A percentile compares a stretch with the other conserved stretches of the same genome.
These are phyloP conservation scores for Cataglyphis albicans DNA, from an alignment of 2,888 invertebrate genomes.

Conservation along the genomic window DNA sequence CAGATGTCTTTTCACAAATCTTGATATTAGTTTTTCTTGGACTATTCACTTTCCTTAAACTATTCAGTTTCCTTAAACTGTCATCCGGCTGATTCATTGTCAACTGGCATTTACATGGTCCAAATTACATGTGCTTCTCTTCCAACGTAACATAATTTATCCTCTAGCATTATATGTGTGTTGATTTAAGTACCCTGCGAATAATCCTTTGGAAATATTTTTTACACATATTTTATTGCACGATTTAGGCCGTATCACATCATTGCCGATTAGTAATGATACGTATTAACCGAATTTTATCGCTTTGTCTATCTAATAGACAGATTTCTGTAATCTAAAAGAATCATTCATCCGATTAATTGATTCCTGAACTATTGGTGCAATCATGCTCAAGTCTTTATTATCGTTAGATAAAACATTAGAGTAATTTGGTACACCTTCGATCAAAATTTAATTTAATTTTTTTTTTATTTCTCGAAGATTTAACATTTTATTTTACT, in stretches of 20 bases:
- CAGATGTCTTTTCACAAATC: background rate
- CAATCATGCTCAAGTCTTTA: background rate
- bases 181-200: constrained; percentile 13
- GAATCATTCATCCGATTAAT: background rate
- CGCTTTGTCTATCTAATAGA: background rate
- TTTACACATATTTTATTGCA: constrained; percentile 16
- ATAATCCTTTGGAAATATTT: background rate
- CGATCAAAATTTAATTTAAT: constrained; percentile 29
- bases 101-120: constrained; percentile 52
- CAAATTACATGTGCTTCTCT: constrained; percentile 18
- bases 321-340: background rate
- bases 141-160: constrained; percentile 22
- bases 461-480: background rate
- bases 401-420: background rate
- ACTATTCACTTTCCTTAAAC: background rate
- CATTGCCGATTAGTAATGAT: background rate
- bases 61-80: constrained; percentile 23
- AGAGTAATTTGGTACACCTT: constrained; percentile 10
- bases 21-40: constrained; percentile 9
- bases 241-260: background rate
- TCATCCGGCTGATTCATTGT: constrained; percentile 57
- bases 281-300: constrained; percentile 3
- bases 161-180: background rate
- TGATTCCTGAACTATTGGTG: background rate
- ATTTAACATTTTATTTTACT: background rate